phyloP scores from a whole-genome alignment of 2,113 vertebrate species.

The Menura novaehollandiae region DNA sequence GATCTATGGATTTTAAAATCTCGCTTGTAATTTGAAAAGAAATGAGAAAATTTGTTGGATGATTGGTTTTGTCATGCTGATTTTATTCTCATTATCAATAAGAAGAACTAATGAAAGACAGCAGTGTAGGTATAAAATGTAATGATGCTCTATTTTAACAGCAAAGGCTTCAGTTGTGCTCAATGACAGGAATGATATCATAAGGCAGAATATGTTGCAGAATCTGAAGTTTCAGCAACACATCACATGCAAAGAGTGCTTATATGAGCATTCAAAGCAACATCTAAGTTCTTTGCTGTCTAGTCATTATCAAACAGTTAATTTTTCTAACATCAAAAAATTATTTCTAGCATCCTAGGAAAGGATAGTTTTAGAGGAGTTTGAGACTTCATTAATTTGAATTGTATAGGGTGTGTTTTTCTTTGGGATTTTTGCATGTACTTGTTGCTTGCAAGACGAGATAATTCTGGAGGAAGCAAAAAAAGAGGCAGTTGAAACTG shows the following conservation, averaged over 20 bases:
- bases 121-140: background rate
- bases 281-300: background rate
- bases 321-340: background rate
- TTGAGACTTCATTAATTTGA: background rate
- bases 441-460: background rate
- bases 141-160: background rate
- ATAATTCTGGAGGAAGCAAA: background rate
- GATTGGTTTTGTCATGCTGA: background rate
- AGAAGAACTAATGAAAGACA: background rate
- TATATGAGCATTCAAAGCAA: background rate
- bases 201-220: background rate
- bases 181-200: background rate
- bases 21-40: background rate
- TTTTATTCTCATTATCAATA: background rate
- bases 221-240: background rate
- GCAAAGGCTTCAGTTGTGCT: background rate
- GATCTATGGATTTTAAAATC: background rate
- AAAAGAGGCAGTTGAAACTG: background rate
- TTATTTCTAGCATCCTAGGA: background rate
- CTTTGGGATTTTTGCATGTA: background rate
- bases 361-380: background rate
- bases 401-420: background rate
- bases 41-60: background rate
- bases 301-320: background rate
- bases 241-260: background rate